Base-by-base conservation (phyloP, 2,888 invertebrate species). In the Parnassius mnemosyne region DNA sequence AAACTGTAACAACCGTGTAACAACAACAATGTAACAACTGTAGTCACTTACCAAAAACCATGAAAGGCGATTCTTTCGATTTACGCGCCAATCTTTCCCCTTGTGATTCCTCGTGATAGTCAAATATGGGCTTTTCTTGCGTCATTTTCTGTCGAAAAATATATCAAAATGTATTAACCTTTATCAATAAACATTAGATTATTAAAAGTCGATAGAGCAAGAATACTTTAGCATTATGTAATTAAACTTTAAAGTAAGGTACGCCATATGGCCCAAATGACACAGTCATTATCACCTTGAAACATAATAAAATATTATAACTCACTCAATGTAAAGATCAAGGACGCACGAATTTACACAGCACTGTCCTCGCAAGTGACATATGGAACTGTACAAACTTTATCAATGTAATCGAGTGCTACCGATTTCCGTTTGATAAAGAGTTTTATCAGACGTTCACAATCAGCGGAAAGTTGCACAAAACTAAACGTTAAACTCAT, bases 61-160 rank as follows among this genome's bases (percentile, higher is more conserved):
- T 94, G 70, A 95, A 94, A 0, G 95, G 95, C 46, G 94, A 93
- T 80, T 95, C 95, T 76, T 94, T 94, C 5, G 94, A 92, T 79
- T 95, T 95, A 63, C 93, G 92, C 11, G 92, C 81, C 54, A 95
- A 79, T 65, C 78, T 88, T 68, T 90, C 88, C 1, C 85, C 69
- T n/a, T 93, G 92, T 46, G 86, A 82, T 78, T 94, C 94, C 59
- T 93, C 93, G 53, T 92, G 87, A 71, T 92, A 93, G 65, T 91
- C 89, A 68, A 91, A 92, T n/a, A 71, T 68, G 13, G 86, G 87
- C 68, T 78, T 82, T 55, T 78, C 78, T 63, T 84, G 71, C 43
- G 83, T 75, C 89, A 89, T 89, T 65, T 63, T 75, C 50, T 59
- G 61, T 12, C 44, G 42, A 56, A 53, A 57, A 9, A n/a, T 46